Percentiles rank a stretch among this genome's conserved stretches.
phyloP scores from a whole-genome alignment of 1,140 invertebrate species.

The Atta colombica region DNA sequence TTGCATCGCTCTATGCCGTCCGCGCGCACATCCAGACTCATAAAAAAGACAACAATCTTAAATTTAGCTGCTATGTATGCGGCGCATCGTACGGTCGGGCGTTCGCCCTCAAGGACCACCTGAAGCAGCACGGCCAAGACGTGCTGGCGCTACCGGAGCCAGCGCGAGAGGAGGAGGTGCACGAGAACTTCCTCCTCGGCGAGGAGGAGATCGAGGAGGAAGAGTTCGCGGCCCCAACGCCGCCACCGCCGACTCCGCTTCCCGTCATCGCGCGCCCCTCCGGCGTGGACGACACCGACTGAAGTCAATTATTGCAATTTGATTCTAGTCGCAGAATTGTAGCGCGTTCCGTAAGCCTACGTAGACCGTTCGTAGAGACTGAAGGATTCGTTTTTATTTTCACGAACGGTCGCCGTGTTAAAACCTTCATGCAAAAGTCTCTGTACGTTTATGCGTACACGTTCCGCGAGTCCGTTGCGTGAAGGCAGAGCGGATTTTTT shows the following conservation, averaged over 20 bases:
- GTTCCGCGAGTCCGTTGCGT: neutral
- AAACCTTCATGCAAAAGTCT: neutral
- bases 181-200: constrained; percentile 78
- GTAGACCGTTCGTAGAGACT: neutral
- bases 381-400: neutral
- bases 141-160: constrained; percentile 80
- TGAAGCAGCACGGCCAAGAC: constrained; percentile 88
- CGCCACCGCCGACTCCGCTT: constrained; percentile 67
- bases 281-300: constrained; percentile 76
- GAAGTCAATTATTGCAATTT: constrained; percentile 52
- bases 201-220: constrained; percentile 81
- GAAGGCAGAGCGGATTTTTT: constrained; percentile 13
- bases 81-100: constrained; percentile 91
- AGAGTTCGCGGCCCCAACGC: constrained; percentile 78
- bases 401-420: neutral
- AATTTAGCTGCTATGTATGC: constrained; percentile 90
- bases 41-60: constrained; percentile 90
- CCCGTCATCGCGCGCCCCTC: constrained; percentile 73
- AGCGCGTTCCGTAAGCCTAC: neutral
- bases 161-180: constrained; percentile 82
- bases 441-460: neutral
- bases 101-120: constrained; percentile 91
- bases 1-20: constrained; percentile 91
- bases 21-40: constrained; percentile 91
- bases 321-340: constrained; percentile 46